Evolutionary conservation across 2,888 invertebrate genomes (phyloP).

Genomic region (Hylaea fasciaria): DNA sequence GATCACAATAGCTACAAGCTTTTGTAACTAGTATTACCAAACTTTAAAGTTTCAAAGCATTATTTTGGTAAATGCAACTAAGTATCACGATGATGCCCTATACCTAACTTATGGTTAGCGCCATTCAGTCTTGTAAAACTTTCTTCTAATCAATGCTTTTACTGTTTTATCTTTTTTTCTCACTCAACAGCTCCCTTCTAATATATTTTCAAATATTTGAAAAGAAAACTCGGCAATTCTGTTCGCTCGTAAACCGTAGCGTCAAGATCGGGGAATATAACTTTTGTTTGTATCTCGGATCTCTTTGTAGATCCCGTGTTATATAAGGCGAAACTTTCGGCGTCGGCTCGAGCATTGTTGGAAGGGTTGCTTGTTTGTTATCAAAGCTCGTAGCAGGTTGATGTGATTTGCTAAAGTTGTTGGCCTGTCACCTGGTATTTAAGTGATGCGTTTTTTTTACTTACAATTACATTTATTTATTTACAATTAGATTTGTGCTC

Average conservation of each 20-base stretch:
- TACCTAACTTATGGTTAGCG: too few relatives aligned
- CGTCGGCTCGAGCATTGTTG: slow-evolving; percentile 3
- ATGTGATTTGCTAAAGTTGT: slow-evolving; percentile 17
- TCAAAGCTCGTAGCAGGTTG: slow-evolving; percentile 4
- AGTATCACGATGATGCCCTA: too few relatives aligned
- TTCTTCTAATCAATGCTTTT: not conserved
- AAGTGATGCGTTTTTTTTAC: not conserved
- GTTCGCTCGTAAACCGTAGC: slow-evolving; percentile 13
- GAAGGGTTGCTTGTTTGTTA: slow-evolving; percentile 26
- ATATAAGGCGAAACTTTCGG: slow-evolving; percentile 21
- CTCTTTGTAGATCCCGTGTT: slow-evolving; percentile 25
- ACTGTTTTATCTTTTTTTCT: too few relatives aligned
- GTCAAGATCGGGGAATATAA: slow-evolving; percentile 21
- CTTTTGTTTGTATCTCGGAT: slow-evolving; percentile 24
- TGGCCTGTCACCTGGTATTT: slow-evolving; percentile 10
- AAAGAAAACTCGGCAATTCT: slow-evolving; percentile 26
- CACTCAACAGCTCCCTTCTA: too few relatives aligned
- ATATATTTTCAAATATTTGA: slow-evolving; percentile 12
- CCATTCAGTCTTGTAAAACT: too few relatives aligned
- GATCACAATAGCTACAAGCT: too few relatives aligned
- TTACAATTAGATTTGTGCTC: too few relatives aligned
- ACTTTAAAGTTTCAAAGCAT: too few relatives aligned
- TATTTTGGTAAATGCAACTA: too few relatives aligned
- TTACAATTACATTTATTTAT: not conserved
- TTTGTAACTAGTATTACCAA: too few relatives aligned